Evolutionary conservation across 2,113 vertebrate genomes (phyloP), one percentile per base, ranked within the genome.

Genomic region (Ciconia boyciana): DNA sequence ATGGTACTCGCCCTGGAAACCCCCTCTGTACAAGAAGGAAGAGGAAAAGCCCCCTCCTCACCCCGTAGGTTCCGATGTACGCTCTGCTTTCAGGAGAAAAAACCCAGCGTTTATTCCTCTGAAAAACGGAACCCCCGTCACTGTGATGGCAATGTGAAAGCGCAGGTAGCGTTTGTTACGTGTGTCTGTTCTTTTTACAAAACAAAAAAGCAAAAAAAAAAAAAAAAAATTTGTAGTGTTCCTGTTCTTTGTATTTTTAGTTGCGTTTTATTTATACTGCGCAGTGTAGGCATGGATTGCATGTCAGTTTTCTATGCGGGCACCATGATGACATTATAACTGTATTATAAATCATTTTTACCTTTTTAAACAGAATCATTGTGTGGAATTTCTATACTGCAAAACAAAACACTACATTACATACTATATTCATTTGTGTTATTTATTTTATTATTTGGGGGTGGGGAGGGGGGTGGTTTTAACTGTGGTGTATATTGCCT

Each of bases 271-370:
- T 97, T 97, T 96, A 84, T 96, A 87, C 93, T 39, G 90, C 92
- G 93, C 97, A 94, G 92, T 83, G 94, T 97, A 82, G 96, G 97
- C 97, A 97, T 97, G 95, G 76, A 55, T 83, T 97, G 97, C 96
- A 97, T 97, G 96, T 96, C 89, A 17, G 93, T 95, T 96, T 97
- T 97, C 95, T 96, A 83, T 68, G 89, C 96, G 89, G 94, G 96
- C 96, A 95, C 95, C 93, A 79, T 57, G 78, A 62, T 5, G 76
- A 96, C 97, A 70, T 97, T 81, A 58, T 81, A 52, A 93, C 90
- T 94, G 89, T 97, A 97, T 90, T 97, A 97, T 97, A 97, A 95
- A 98, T 75, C 96, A 96, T 97, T 97, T 97, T 97, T 97, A 97
- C 94, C 96, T 97, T 97, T 98, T 97, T 97, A 95, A 97, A 96